Evolutionary conservation across 2,113 vertebrate species (phyloP), one percentile per base, ranked within the genome.

Genomic region (Cyanoramphus novaezelandiae): DNA sequence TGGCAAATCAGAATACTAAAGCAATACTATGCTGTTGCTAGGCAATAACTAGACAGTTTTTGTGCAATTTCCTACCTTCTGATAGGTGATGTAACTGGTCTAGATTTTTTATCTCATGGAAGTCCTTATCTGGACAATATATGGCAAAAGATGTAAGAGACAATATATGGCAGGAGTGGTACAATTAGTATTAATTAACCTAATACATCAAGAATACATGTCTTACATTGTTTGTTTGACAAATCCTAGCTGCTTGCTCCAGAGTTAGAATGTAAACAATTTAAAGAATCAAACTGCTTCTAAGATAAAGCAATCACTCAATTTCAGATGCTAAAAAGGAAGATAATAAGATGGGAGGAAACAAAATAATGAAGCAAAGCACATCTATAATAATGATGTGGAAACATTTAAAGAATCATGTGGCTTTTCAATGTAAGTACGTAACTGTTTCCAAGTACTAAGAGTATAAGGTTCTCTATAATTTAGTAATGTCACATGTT

Each of bases 11-110:
- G 69, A 82, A 33, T 44, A 41, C 55, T 64, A 68, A 92, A 86
- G 86, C 64, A 78, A 46, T 68, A 10, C 65, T 47, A 5, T 72
- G 86, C 81, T 89, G 96, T 97, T 97, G 96, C 95, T 96, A 95
- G 92, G 96, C 89, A 83, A 90, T 97, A 88, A 84, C 80, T 72
- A 63, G 72, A 11, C 44, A 82, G 72, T 68, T 88, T 95, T 92
- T 94, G 80, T 96, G 72, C 57, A 84, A 64, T 87, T 95, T 95
- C 87, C 52, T 85, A 4, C 80, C 81, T 93, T 96, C 63, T 68
- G 81, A 43, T 87, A 77, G 77, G 47, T 89, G 62, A 71, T 89
- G 62, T 33, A 92, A 33, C 89, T 50, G 67, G 60, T 76, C 52
- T 82, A 69, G 77, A 52, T 91, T 49, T 86, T 52, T 74, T 89